Conservation (phyloP, 2,888 invertebrate genomes). For the Magallana nippona region DNA sequence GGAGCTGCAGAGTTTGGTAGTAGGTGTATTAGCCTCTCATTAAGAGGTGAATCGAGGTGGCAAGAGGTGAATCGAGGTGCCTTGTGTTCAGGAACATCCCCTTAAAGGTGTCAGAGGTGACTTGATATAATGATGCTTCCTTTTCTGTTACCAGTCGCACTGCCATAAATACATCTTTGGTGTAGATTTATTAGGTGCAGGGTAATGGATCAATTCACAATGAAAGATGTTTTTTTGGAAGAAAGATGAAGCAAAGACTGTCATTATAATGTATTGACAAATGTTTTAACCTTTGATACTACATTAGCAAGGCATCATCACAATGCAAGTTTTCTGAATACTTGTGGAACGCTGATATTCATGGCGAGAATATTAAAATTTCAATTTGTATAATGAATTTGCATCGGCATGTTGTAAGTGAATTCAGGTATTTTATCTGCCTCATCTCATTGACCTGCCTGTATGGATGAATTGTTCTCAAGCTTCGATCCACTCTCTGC, state of each 20-base stretch:
- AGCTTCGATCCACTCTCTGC: too few species aligned
- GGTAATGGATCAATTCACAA: neutral
- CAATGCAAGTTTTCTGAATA: constrained; percentile 27
- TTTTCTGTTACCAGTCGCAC: neutral
- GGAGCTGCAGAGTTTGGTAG: too few species aligned
- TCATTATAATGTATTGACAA: constrained; percentile 22
- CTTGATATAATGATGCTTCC: neutral
- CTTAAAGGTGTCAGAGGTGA: neutral
- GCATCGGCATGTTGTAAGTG: neutral
- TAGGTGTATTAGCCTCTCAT: neutral
- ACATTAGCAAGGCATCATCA: neutral
- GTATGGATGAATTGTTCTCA: too few species aligned
- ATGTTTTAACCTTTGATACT: neutral
- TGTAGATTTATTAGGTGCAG: neutral
- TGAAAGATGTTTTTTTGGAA: neutral
- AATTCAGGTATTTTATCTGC: neutral
- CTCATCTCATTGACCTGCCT: too few species aligned
- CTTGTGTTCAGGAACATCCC: neutral
- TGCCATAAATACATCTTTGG: neutral
- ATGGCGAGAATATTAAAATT: constrained; percentile 17
- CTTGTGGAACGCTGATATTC: constrained; percentile 16
- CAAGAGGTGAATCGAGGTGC: neutral
- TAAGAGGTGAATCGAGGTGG: neutral
- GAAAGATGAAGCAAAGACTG: neutral
- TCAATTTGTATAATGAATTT: neutral